phyloP scores from a whole-genome alignment of 64 coral and sea anemone species.

The Trachythela sp. region DNA sequence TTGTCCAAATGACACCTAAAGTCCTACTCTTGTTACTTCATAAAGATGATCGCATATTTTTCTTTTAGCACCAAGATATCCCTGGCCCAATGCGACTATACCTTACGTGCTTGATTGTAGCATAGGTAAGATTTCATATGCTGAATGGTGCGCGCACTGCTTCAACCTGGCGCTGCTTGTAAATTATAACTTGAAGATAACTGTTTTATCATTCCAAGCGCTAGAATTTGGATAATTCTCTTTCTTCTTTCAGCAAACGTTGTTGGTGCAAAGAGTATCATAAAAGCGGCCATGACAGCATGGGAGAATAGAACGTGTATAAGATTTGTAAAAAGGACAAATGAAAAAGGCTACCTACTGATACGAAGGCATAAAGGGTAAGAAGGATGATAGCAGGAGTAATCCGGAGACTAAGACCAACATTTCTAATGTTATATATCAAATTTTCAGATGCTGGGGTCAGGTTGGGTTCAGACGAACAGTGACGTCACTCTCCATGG shows the following conservation, averaged over 20 bases:
- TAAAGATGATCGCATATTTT: neutral
- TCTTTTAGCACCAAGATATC: neutral
- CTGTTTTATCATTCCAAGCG: neutral
- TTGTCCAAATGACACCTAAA: neutral
- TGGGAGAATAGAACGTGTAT: slow-evolving; percentile 13
- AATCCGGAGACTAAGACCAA: no score
- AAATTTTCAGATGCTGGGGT: neutral
- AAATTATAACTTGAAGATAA: neutral
- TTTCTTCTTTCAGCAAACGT: slow-evolving; percentile 15
- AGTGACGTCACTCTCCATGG: neutral
- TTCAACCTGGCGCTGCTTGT: no score
- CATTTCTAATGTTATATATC: neutral
- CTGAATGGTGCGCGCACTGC: no score
- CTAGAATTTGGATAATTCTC: neutral
- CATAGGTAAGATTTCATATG: neutral
- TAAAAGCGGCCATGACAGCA: neutral
- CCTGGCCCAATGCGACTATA: neutral
- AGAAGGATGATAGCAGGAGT: no score
- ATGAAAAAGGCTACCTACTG: neutral
- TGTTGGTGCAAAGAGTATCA: neutral
- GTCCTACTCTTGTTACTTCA: neutral
- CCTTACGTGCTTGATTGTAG: slow-evolving; percentile 3
- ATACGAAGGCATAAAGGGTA: neutral
- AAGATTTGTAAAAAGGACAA: neutral
- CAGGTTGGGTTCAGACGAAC: neutral